These are phyloP conservation scores for Craniophora ligustri DNA, from an alignment of 2,888 invertebrate species.

Conservation along the genomic window DNA sequence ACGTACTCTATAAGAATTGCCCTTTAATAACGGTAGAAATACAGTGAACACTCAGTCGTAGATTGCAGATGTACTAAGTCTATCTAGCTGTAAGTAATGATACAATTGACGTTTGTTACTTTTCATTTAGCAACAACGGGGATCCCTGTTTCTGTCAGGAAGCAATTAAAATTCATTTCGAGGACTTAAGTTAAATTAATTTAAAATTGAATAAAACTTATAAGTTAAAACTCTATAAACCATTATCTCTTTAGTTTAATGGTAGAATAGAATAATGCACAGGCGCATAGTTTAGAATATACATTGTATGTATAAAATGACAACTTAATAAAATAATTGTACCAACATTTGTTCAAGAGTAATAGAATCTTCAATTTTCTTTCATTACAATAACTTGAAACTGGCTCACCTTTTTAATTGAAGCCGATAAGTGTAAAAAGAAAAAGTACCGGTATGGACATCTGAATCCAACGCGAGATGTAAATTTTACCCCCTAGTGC, in stretches of 20 bases:
- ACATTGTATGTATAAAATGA: too few relatives aligned
- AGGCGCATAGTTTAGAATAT: too few relatives aligned
- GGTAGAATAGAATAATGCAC: too few relatives aligned
- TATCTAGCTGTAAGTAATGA: constrained; percentile 85
- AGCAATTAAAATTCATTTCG: constrained; percentile 1
- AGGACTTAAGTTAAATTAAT: too few relatives aligned
- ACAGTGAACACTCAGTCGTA: constrained; percentile 82
- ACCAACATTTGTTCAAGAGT: too few relatives aligned
- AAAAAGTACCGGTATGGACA: constrained; percentile 10
- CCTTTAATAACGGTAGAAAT: constrained; percentile 83
- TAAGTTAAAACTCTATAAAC: too few relatives aligned
- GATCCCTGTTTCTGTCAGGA: constrained; percentile 25
- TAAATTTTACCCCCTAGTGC: constrained; percentile 32
- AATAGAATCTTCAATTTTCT: background rate
- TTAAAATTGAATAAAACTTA: too few relatives aligned
- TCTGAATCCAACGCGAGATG: constrained; percentile 31
- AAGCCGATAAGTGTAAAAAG: constrained; percentile 13
- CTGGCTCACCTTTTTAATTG: constrained; percentile 13
- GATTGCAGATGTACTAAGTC: constrained; percentile 80
- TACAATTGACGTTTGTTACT: constrained; percentile 77
- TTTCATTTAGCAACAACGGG: constrained; percentile 63
- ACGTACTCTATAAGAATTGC: constrained; percentile 82
- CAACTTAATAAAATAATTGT: too few relatives aligned
- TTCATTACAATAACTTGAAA: constrained; percentile 1
- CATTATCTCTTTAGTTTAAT: too few relatives aligned